A percentile compares a stretch with the other conserved stretches of the same genome.
Conservation (phyloP, 1,140 invertebrate species). For the Pseudomyrmex pallidus region DNA sequence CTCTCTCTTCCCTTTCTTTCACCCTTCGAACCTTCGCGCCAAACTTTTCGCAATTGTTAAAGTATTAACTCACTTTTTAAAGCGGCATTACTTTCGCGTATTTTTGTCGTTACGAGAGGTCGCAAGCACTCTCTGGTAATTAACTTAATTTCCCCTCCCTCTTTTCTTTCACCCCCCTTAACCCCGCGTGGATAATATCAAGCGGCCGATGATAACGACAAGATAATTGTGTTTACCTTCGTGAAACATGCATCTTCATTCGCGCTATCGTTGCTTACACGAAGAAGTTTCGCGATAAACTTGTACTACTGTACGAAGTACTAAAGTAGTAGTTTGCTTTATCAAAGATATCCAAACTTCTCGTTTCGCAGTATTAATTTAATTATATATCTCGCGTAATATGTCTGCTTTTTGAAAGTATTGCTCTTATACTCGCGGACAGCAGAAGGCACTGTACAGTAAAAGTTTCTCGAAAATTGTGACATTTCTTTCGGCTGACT, state of each 20-base stretch:
- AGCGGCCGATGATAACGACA: slow-evolving; percentile 3
- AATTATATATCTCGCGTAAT: slow-evolving; percentile 7
- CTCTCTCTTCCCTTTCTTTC: too few relatives aligned
- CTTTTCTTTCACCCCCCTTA: neutral
- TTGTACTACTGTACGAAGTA: neutral
- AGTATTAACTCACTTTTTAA: slow-evolving; percentile 70
- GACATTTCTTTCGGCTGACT: too few relatives aligned
- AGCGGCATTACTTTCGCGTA: slow-evolving; percentile 48
- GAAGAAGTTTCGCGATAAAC: neutral
- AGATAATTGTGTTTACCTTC: slow-evolving; percentile 15
- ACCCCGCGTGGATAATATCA: slow-evolving; percentile 14
- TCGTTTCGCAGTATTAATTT: neutral
- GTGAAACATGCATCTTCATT: neutral
- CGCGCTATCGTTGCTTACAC: neutral
- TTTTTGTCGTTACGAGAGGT: slow-evolving; percentile 3
- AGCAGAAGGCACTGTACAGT: too few relatives aligned
- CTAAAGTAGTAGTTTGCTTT: neutral
- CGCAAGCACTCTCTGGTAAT: slow-evolving; percentile 35
- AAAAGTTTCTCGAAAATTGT: too few relatives aligned
- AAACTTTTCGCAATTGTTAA: slow-evolving; percentile 65
- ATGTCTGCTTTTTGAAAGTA: too few relatives aligned
- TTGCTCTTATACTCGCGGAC: too few relatives aligned
- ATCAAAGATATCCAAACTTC: neutral
- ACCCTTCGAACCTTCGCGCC: neutral
- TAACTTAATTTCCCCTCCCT: slow-evolving; percentile 34